Evolutionary conservation across 1,140 invertebrate species (phyloP), one percentile per base, ranked within the genome.

Genomic region (Laupala kohalensis): DNA sequence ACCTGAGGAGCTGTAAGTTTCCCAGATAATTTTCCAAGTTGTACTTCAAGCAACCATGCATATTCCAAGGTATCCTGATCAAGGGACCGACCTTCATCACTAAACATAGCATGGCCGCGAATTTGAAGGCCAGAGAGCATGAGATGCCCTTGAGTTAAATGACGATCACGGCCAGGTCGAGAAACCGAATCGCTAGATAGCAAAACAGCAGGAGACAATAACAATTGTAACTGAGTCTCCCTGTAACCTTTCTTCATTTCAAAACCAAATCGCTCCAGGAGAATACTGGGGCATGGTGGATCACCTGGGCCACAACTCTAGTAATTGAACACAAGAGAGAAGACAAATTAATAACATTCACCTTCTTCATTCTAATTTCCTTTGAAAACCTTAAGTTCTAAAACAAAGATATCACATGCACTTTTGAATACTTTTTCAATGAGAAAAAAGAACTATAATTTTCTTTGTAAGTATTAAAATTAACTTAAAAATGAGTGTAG

Each of bases 11-110:
- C 83, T 0, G 90, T 92, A 23, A 93, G 80, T 75, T 92, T 89
- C 0, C 92, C 92, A 67, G 88, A 91, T 9, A 94, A 78, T 80
- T 93, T 93, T 0, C 92, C 92, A 25, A 94, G 76, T 74, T 93
- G 92, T 4, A 93, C 83, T 79, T 94, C 92, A 74, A 94, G 86
- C 71, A 93, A 81, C 97, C 97, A 99, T 0, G 92, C 94, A 81
- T 99, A 99, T 79, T 99, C 97, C 6, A 98, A 79, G 0, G 96
- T 98, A 78, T 98, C 96, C 79, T 95, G 90, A 77, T 96, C 94
- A 25, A 97, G 81, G 29, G 88, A 88, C 67, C 96, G 81, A 64
- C 94, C 95, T 72, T 93, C 88, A 75, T 94, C 91, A 73, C 96
- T 98, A 79, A 98, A 99, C 90, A 99, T 96, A 3, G 95, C 97